phyloP scores from a whole-genome alignment of 2,888 invertebrate genomes.

The Sisyra nigra region DNA sequence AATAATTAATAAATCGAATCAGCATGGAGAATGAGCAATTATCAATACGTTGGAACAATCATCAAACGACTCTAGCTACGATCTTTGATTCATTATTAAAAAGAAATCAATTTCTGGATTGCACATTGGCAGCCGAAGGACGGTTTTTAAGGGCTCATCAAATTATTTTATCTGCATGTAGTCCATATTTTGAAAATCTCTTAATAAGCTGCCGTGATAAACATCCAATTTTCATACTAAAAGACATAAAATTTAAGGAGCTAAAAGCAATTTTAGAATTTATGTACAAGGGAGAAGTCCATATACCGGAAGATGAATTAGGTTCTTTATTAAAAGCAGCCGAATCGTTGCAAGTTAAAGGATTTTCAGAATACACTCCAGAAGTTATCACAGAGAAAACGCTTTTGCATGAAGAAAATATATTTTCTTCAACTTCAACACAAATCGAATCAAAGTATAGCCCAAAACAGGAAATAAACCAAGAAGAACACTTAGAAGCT shows the following conservation, averaged over 20 bases:
- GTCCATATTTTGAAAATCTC: constrained; percentile 80
- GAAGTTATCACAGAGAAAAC: constrained; percentile 21
- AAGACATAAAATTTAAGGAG: constrained; percentile 83
- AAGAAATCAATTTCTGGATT: constrained; percentile 84
- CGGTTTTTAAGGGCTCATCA: constrained; percentile 86
- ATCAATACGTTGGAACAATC: constrained; percentile 93
- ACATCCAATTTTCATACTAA: constrained; percentile 81
- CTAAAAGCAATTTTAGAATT: constrained; percentile 86
- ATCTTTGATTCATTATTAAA: constrained; percentile 83
- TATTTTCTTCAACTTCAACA: constrained; percentile 26
- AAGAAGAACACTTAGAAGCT: constrained; percentile 59
- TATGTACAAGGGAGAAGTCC: constrained; percentile 87
- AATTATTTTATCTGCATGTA: constrained; percentile 85
- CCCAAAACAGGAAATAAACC: constrained; percentile 23
- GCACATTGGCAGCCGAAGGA: constrained; percentile 86
- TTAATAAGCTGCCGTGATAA: constrained; percentile 80
- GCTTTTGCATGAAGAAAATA: constrained; percentile 27
- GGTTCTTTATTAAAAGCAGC: constrained; percentile 78
- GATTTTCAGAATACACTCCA: constrained; percentile 69
- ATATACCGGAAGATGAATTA: constrained; percentile 83
- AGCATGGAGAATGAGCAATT: no score
- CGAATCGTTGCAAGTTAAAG: constrained; percentile 82
- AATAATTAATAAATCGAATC: no score
- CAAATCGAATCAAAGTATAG: constrained; percentile 28
- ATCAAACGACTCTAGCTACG: constrained; percentile 81